Conservation (phyloP, 2,113 vertebrate species). For the Eidolon helvum region DNA sequence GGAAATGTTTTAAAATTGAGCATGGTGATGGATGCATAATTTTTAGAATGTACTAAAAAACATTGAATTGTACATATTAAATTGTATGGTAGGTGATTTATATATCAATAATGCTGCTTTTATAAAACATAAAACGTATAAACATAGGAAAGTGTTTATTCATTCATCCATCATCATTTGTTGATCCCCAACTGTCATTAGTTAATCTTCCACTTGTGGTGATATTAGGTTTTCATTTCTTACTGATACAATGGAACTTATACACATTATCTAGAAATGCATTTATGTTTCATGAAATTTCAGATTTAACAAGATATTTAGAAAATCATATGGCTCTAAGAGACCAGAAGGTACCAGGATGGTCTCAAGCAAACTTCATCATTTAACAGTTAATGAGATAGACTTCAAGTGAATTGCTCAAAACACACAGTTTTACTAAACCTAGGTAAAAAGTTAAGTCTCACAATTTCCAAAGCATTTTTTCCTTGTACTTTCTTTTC, state of each 20-base stretch:
- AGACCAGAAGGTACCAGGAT: neutral
- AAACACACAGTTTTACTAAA: neutral
- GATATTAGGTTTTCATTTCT: neutral
- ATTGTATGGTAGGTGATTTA: neutral
- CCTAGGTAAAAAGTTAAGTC: neutral
- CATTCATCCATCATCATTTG: neutral
- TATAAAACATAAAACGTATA: neutral
- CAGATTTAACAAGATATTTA: neutral
- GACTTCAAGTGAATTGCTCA: neutral
- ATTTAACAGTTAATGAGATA: neutral
- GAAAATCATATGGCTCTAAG: neutral
- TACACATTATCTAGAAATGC: neutral
- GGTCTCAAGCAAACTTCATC: neutral
- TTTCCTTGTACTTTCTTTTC: neutral
- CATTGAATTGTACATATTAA: neutral
- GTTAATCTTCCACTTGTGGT: neutral
- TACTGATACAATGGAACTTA: neutral
- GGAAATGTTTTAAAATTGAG: neutral
- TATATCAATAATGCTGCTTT: neutral
- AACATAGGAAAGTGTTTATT: neutral
- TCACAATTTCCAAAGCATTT: neutral
- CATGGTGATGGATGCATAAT: neutral
- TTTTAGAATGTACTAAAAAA: neutral
- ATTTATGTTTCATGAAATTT: neutral
- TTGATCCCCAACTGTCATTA: neutral